Base-by-base conservation (phyloP, 2,888 invertebrate genomes). In the Pseudococcus longispinus region DNA sequence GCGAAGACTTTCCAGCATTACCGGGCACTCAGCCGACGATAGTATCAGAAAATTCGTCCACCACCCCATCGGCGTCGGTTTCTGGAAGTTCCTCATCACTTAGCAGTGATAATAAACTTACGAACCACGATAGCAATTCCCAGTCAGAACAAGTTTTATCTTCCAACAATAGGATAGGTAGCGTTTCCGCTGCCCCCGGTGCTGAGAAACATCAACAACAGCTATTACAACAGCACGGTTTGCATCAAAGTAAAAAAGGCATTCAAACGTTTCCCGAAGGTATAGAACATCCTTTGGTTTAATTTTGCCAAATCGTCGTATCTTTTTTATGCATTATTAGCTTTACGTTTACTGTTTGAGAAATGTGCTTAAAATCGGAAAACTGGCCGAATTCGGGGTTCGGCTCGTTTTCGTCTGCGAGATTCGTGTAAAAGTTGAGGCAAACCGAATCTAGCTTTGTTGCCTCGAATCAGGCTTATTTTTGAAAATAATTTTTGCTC, bases 1-100 rank as follows among this genome's bases (percentile, higher is more conserved):
- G 96, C 90, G 99, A 99, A 92, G 99, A 99, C 92, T 99, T 99
- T 92, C 99, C 99, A 90, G 99, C 99, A 91, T 93, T 99, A 91
- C 99, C 99, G 89, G 99, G 99, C 90, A 96, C 96, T 89, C 95
- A 95, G 90, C 88, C 88, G 85, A 88, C 88, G 87, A 87, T 74
- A 84, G 87, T 87, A 87, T 80, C 85, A 80, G 87, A 85, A 80
- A 87, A 80, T 87, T 86, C 86, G 86, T 87, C 88, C 85, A 84
- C 29, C 46, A 88, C 88, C 46, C 85, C 88, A 85, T 88, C 88
- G 26, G 70, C 87, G 37, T 60, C 85, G 60, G 85, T 87, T 82
- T 85, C 85, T 83, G 85, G 85, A 37, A 87, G 87, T 87, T 83
- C 83, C 83, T 87, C 87, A 42, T 87, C 87, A 70, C 51, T 87